Percentiles rank a stretch among this genome's conserved stretches.
phyloP scores from a whole-genome alignment of 2,888 invertebrate genomes.

The Chaetoderma sp. region DNA sequence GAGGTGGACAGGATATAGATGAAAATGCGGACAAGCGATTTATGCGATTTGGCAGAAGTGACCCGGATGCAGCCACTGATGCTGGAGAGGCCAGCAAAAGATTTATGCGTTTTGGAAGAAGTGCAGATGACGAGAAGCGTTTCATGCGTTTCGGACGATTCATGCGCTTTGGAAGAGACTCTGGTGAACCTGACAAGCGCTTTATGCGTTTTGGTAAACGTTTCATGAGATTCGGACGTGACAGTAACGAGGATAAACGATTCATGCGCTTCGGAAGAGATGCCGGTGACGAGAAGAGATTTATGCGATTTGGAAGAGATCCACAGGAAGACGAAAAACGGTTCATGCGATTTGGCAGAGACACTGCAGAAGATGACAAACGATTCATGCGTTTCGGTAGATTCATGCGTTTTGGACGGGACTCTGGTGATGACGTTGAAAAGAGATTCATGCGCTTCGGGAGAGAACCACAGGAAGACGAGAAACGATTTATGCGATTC shows the following conservation, averaged over 20 bases:
- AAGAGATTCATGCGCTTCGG: slow-evolving; percentile 51
- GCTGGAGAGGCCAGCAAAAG: slow-evolving; percentile 26
- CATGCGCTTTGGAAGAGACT: slow-evolving; percentile 39
- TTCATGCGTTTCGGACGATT: slow-evolving; percentile 50
- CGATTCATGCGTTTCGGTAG: slow-evolving; percentile 40
- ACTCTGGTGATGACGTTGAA: slow-evolving; percentile 29
- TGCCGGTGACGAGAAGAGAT: slow-evolving; percentile 22
- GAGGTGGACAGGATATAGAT: slow-evolving; percentile 43
- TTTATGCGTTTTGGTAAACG: slow-evolving; percentile 23
- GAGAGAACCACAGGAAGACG: slow-evolving; percentile 7
- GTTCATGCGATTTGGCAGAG: slow-evolving; percentile 26
- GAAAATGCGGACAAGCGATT: slow-evolving; percentile 48
- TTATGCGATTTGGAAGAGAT: slow-evolving; percentile 32
- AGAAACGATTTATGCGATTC: slow-evolving; percentile 49
- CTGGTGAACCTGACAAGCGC: background rate
- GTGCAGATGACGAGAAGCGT: slow-evolving; percentile 30
- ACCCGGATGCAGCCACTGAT: no score
- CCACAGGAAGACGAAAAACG: slow-evolving; percentile 28
- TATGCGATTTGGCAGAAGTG: slow-evolving; percentile 52
- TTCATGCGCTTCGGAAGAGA: slow-evolving; percentile 47
- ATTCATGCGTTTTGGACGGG: slow-evolving; percentile 38
- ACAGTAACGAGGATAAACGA: slow-evolving; percentile 32
- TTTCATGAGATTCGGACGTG: slow-evolving; percentile 43
- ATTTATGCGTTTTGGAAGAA: slow-evolving; percentile 39
- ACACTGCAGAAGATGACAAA: slow-evolving; percentile 30